Evolutionary conservation across 2,113 vertebrate genomes (phyloP).

Genomic region (Phrynocephalus versicolor): DNA sequence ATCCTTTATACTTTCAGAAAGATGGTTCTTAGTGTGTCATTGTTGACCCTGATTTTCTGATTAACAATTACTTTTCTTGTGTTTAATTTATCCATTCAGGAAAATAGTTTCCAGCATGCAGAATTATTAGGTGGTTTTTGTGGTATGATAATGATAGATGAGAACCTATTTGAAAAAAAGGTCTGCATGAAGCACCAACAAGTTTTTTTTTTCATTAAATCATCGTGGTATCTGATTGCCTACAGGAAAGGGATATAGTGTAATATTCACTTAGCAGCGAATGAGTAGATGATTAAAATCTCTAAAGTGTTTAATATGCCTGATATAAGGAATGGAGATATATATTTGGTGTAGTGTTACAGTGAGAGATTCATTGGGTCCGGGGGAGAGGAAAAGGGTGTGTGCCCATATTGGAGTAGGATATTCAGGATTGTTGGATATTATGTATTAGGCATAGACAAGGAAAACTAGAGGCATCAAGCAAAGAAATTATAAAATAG

Average conservation of each 20-base stretch:
- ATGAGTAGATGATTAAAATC: slow-evolving; percentile 70
- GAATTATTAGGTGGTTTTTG: slow-evolving; percentile 26
- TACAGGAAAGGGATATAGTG: slow-evolving; percentile 64
- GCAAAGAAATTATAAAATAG: no score
- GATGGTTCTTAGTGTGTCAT: neutral
- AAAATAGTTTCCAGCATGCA: slow-evolving; percentile 19
- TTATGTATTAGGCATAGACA: no score
- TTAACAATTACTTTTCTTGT: slow-evolving; percentile 35
- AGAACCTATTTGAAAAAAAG: slow-evolving; percentile 49
- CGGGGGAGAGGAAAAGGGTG: slow-evolving; percentile 49
- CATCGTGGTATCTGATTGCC: slow-evolving; percentile 63
- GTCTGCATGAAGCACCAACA: slow-evolving; percentile 57
- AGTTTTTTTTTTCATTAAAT: slow-evolving; percentile 70
- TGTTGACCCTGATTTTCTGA: neutral
- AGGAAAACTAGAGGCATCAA: no score
- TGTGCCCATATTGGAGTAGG: slow-evolving; percentile 19
- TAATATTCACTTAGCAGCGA: slow-evolving; percentile 62
- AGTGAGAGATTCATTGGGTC: slow-evolving; percentile 77
- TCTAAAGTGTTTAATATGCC: slow-evolving; percentile 69
- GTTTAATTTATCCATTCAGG: slow-evolving; percentile 29
- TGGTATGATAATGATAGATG: slow-evolving; percentile 47
- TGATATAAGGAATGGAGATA: slow-evolving; percentile 73
- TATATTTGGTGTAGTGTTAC: slow-evolving; percentile 77
- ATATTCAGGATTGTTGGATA: slow-evolving; percentile 3
- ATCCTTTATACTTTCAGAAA: neutral